phyloP scores from a whole-genome alignment of 2,113 vertebrate genomes.

The Nicator chloris region DNA sequence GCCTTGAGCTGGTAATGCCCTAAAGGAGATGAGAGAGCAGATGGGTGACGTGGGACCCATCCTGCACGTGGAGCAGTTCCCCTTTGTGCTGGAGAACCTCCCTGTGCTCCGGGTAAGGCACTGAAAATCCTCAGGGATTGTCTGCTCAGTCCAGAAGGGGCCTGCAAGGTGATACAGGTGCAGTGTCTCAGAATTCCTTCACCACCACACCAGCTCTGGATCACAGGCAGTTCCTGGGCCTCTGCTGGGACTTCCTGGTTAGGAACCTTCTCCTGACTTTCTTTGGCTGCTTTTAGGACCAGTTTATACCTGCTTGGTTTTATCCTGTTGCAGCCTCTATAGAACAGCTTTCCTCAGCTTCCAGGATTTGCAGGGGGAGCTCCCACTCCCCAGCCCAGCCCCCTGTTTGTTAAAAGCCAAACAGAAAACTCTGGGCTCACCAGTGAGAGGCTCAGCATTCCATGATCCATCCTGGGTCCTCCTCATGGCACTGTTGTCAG shows the following conservation, averaged over 20 bases:
- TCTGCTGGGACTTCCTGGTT: background rate
- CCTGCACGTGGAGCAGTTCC: fast-evolving
- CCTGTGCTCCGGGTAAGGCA: background rate
- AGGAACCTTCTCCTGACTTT: background rate
- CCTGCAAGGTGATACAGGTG: background rate
- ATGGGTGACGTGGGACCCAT: fast-evolving
- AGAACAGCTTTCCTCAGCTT: background rate
- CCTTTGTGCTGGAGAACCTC: background rate
- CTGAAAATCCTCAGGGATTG: too few relatives aligned
- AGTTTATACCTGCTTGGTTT: background rate
- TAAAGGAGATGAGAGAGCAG: background rate
- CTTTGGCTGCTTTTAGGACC: background rate
- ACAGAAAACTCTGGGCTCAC: background rate
- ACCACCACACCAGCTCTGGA: fast-evolving
- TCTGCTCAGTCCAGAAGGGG: background rate
- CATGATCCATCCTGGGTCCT: background rate
- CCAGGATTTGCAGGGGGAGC: background rate
- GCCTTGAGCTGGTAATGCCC: background rate
- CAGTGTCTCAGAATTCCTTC: background rate
- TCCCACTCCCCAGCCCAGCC: background rate
- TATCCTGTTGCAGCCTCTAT: background rate
- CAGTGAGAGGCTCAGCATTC: background rate
- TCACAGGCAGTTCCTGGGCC: background rate
- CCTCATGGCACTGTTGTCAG: background rate
- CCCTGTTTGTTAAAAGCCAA: background rate